Evolutionary conservation across 2,797 vertebrate genomes (phyloP), one percentile per base, ranked within the genome.

Genomic region (Taeniopygia guttata): DNA sequence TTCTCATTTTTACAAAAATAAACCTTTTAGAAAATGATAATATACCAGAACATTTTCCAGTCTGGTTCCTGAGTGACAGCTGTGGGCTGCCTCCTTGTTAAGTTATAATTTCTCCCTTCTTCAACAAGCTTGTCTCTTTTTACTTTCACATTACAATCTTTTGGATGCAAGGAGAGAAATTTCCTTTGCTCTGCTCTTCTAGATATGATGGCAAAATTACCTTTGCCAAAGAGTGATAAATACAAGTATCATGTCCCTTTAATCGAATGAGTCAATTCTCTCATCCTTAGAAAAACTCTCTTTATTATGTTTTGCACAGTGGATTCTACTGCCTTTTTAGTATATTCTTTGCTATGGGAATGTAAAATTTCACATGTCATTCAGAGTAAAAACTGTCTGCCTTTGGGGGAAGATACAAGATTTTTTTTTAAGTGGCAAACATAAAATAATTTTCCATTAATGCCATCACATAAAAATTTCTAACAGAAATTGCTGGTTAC

Each of bases 1-100:
- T n/a, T 49, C 46, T 70, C 55, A 73, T 48, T 79, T 91, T 77
- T 66, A 87, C 30, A 70, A 95, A 94, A 93, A 92, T 63, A 90
- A 90, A 74, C 56, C 14, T 69, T 89, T 56, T 42, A 74, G 56
- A 89, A 93, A 82, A 90, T 63, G 0, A 43, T 89, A 89, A 91
- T 82, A 86, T 34, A 79, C 16, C 45, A 90, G 88, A 82, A 84
- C 34, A 58, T 76, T 95, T 96, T 89, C 23, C 74, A 79, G 80
- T 84, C 90, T 93, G 38, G 13, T 84, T 91, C 67, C 32, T 84
- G 77, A 93, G 34, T 95, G 86, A 95, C 81, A 87, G 67, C 52
- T 1, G 15, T 90, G 27, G 91, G 73, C 55, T 94, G 77, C 54
- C 78, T 91, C 52, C 77, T 73, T 90, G 43, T 94, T 43, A 62